A percentile compares a stretch with the other conserved stretches of the same genome.
These are phyloP conservation scores for Listronotus oregonensis DNA, from an alignment of 1,140 invertebrate genomes.

Conservation along the genomic window DNA sequence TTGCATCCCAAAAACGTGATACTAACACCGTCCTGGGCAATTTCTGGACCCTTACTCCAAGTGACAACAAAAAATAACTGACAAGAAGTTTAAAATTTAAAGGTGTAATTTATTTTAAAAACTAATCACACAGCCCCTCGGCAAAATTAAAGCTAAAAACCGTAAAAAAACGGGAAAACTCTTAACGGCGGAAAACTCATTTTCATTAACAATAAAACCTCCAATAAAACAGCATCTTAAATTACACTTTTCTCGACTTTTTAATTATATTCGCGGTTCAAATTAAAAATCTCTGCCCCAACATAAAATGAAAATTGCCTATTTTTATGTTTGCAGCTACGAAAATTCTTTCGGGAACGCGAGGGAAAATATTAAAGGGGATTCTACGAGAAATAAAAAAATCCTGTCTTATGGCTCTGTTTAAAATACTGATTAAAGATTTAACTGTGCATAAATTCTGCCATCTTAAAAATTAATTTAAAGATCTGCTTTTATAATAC, in stretches of 20 bases:
- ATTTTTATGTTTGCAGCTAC: constrained; percentile 49
- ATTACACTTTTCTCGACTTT: constrained; percentile 49
- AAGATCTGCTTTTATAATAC: no score
- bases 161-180: constrained; percentile 14
- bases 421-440: no score
- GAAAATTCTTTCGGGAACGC: constrained; percentile 1
- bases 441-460: no score
- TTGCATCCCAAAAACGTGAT: no score
- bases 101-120: constrained; percentile 1
- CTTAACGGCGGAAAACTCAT: constrained; percentile 23
- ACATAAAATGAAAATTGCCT: constrained; percentile 57
- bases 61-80: no score
- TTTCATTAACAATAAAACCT: constrained; percentile 38
- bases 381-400: no score
- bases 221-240: constrained; percentile 39
- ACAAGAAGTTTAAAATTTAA: background rate
- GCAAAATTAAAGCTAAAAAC: constrained; percentile 6
- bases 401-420: no score
- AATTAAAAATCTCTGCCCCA: constrained; percentile 51
- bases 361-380: constrained; percentile 2
- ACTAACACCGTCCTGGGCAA: no score
- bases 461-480: no score
- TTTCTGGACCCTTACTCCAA: no score
- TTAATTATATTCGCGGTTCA: constrained; percentile 55
- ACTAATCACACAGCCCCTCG: constrained; percentile 2